Conservation (phyloP, 2,797 vertebrate genomes). For the Lagodon rhomboides region DNA sequence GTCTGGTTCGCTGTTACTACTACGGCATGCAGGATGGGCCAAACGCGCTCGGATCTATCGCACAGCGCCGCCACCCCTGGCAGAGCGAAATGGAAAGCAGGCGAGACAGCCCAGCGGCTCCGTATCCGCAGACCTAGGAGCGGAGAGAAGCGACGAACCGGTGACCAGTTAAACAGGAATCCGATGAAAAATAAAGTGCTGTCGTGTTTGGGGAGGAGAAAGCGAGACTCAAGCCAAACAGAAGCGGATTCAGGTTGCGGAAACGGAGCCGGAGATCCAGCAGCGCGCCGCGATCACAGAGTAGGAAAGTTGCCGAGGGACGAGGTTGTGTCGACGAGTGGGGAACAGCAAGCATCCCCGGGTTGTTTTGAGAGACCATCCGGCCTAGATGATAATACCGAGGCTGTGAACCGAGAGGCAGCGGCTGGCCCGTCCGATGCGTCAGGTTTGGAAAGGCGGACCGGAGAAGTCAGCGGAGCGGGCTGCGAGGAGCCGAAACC, state of each 20-base stretch:
- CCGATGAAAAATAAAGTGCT: constrained; percentile 82
- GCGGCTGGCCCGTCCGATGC: constrained; percentile 63
- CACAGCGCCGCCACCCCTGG: constrained; percentile 48
- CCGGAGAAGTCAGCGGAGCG: constrained; percentile 58
- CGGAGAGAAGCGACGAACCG: constrained; percentile 39
- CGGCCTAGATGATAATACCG: constrained; percentile 35
- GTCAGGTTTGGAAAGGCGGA: constrained; percentile 48
- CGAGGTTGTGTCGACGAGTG: constrained; percentile 58
- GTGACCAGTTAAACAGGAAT: constrained; percentile 65
- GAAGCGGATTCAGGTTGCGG: constrained; percentile 44
- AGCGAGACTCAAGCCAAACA: constrained; percentile 61
- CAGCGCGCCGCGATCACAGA: constrained; percentile 59
- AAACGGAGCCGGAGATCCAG: constrained; percentile 55
- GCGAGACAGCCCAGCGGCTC: constrained; percentile 44
- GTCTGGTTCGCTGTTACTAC: constrained; percentile 64
- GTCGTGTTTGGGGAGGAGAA: constrained; percentile 75
- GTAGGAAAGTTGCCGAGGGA: constrained; percentile 75
- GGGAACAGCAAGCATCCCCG: constrained; percentile 34
- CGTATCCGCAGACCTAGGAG: constrained; percentile 45
- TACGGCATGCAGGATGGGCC: constrained; percentile 86
- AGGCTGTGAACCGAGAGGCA: constrained; percentile 45
- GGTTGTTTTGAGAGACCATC: constrained; percentile 23
- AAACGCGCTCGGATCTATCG: constrained; percentile 74
- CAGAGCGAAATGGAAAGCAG: constrained; percentile 68
- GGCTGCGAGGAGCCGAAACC: constrained; percentile 62